phyloP scores from a whole-genome alignment of 1,140 invertebrate species.

The Conus betulinus region DNA sequence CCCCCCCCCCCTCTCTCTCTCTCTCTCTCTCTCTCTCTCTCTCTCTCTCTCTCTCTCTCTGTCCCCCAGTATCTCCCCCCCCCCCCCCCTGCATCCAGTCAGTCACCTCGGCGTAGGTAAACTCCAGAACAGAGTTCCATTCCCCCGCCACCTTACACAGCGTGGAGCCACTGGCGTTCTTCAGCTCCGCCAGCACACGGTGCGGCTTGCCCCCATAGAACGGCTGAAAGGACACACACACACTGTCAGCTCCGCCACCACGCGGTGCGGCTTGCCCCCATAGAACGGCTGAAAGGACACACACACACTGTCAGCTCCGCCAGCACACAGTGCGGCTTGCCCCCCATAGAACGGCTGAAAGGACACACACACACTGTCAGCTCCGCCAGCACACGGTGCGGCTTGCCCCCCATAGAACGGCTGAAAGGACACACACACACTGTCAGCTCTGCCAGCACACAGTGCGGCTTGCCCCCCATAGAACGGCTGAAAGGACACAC shows the following conservation, averaged over 20 bases:
- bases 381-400: conserved; percentile 91
- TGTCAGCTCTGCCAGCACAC: conserved; percentile 90
- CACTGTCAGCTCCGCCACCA: conserved; percentile 85
- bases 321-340: no score
- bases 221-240: conserved; percentile 78
- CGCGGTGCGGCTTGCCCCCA: conserved; percentile 93
- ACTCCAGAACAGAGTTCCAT: conserved; percentile 75
- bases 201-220: conserved; percentile 98
- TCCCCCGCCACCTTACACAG: conserved; percentile 73
- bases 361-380: conserved; percentile 74
- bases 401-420: conserved; percentile 98
- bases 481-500: conserved; percentile 82
- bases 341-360: no score
- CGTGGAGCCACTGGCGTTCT: conserved; percentile 75
- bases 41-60: no score
- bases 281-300: conserved; percentile 86
- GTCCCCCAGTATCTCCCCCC: no score
- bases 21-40: no score
- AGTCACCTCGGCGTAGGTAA: conserved; percentile 71
- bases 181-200: conserved; percentile 88
- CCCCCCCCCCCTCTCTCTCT: no score
- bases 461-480: conserved; percentile 96
- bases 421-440: conserved; percentile 66
- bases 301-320: no score
- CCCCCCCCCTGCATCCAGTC: no score